A percentile compares a stretch with the other conserved stretches of the same genome.
Evolutionary conservation across 2,797 vertebrate species (phyloP).

Genomic region (Neosilurus mollespiculum): DNA sequence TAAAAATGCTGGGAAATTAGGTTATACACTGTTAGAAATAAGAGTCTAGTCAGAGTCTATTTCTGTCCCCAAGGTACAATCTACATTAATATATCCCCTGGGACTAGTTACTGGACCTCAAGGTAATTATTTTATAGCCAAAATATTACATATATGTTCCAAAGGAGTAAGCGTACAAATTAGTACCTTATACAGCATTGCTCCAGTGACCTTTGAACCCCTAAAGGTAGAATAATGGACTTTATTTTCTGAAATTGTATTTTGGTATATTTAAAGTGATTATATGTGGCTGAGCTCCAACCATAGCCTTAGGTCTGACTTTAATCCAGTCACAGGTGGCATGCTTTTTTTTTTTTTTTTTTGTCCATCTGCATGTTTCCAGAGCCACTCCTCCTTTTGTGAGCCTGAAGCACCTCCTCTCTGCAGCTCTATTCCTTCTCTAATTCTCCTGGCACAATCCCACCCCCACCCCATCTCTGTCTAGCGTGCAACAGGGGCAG

Average conservation of each 20-base stretch:
- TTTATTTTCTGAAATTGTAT: no score
- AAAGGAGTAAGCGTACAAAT: no score
- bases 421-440: constrained; percentile 47
- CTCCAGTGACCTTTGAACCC: no score
- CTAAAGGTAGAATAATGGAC: no score
- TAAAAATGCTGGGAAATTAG: neutral
- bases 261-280: neutral
- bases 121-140: no score
- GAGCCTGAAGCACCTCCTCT: constrained; percentile 37
- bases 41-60: no score
- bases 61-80: no score
- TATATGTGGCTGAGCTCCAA: constrained; percentile 14
- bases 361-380: constrained; percentile 4
- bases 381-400: constrained; percentile 42
- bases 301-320: constrained; percentile 32
- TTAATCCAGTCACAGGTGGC: constrained; percentile 31
- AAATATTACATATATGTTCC: no score
- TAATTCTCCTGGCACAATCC: constrained; percentile 22
- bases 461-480: constrained; percentile 42
- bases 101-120: no score
- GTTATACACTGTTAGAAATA: no score
- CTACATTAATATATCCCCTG: no score
- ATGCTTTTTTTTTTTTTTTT: constrained; percentile 7
- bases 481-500: constrained; percentile 34
- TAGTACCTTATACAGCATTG: no score